Evolutionary conservation across 2,797 vertebrate genomes (phyloP).

Genomic region (Sebastes flavidus): DNA sequence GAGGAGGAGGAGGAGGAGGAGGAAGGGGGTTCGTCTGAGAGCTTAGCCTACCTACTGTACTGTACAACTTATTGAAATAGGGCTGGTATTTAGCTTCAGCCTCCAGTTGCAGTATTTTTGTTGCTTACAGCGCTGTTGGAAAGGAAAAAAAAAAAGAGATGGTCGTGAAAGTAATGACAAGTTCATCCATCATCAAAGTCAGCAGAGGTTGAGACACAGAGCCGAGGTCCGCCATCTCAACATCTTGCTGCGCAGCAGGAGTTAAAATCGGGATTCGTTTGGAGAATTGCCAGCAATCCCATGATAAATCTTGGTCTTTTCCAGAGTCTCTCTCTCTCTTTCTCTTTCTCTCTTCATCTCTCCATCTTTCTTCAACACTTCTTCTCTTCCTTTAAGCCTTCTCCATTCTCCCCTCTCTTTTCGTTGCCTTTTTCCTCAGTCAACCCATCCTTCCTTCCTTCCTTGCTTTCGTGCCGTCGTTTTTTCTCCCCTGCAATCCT

Average conservation of each 20-base stretch:
- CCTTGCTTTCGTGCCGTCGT: constrained; percentile 76
- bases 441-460: constrained; percentile 36
- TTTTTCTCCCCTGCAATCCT: constrained; percentile 78
- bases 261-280: constrained; percentile 83
- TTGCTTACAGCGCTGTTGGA: constrained; percentile 80
- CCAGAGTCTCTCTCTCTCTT: constrained; percentile 65
- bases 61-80: constrained; percentile 83
- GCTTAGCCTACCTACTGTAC: constrained; percentile 82
- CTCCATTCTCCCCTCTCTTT: constrained; percentile 21
- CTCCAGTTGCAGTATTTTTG: constrained; percentile 76
- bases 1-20: neutral
- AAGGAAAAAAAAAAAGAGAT: constrained; percentile 63
- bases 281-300: constrained; percentile 90
- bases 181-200: constrained; percentile 80
- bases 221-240: constrained; percentile 75
- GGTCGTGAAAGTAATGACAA: constrained; percentile 81
- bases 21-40: constrained; percentile 44
- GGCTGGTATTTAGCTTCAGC: constrained; percentile 77
- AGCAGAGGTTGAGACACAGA: constrained; percentile 78
- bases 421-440: constrained; percentile 22
- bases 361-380: constrained; percentile 7
- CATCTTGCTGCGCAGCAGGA: constrained; percentile 76
- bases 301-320: constrained; percentile 81
- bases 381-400: constrained; percentile 50
- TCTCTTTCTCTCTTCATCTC: constrained; percentile 47